Conservation (phyloP, 2,113 vertebrate genomes). For the human region GRCh38 chr3:178195501-178196000, state of each 20-base stretch:
- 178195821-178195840: background rate
- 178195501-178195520: background rate
- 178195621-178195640: background rate
- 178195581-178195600: background rate
- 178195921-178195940: background rate
- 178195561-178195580: background rate
- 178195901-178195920: background rate
- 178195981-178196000: background rate
- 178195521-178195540: background rate
- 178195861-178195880: background rate
- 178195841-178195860: conserved; percentile 1
- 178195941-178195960: background rate
- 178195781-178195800: background rate
- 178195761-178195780: background rate
- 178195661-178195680: background rate
- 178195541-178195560: background rate
- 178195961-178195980: background rate
- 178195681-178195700: background rate
- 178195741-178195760: background rate
- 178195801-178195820: background rate
- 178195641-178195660: background rate
- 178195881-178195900: background rate
- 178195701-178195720: background rate
- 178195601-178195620: background rate
- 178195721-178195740: background rate